A percentile compares a stretch with the other conserved stretches of the same genome.
Conservation (phyloP, 1,140 invertebrate species). For the Chionoecetes opilio region DNA sequence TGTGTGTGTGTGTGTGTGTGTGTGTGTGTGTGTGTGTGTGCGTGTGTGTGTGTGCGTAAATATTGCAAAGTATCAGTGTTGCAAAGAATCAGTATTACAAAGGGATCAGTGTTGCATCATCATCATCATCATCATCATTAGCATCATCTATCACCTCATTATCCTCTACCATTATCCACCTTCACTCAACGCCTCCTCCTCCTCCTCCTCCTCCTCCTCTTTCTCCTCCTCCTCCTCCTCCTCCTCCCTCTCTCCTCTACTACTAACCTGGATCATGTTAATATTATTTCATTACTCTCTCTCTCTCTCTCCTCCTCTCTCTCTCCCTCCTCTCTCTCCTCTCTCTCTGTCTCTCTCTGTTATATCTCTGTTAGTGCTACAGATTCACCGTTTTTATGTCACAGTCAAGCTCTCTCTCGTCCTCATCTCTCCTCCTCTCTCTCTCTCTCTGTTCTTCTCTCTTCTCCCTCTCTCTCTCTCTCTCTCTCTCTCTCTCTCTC, state of each 20-base stretch:
- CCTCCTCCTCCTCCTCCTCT: neutral
- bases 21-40: too few species aligned
- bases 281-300: too few species aligned
- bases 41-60: too few species aligned
- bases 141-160: neutral
- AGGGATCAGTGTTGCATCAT: neutral
- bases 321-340: too few species aligned
- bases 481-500: neutral
- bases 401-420: too few species aligned
- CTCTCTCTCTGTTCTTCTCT: neutral
- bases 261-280: too few species aligned
- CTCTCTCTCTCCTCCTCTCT: too few species aligned
- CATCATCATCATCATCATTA: neutral
- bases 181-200: neutral
- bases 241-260: neutral
- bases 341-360: too few species aligned
- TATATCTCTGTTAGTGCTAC: too few species aligned
- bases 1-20: too few species aligned
- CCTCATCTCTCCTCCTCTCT: neutral
- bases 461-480: neutral
- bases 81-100: neutral
- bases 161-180: too few species aligned
- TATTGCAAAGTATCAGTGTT: neutral
- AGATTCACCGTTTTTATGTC: too few species aligned
- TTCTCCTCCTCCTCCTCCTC: neutral